Evolutionary conservation across 2,797 vertebrate genomes (phyloP).

Genomic region (Schizopygopsis pylzovi): DNA sequence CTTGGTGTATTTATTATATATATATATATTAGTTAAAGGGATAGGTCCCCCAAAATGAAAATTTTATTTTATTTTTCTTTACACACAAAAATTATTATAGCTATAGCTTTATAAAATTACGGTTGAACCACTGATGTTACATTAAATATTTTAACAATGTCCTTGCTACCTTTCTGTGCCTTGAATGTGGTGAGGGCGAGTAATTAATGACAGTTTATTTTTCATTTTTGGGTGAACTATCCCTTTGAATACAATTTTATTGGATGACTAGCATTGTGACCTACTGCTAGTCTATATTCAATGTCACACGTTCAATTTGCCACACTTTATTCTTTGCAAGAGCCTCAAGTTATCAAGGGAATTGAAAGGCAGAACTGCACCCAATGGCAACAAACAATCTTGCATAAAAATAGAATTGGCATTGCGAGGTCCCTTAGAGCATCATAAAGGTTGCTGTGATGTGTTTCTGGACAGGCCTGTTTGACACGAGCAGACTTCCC

Average conservation of each 20-base stretch:
- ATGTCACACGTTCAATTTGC: neutral
- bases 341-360: neutral
- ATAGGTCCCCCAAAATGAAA: too few relatives aligned
- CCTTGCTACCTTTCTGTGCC: too few relatives aligned
- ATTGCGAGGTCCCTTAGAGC: neutral
- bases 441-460: neutral
- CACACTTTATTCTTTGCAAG: neutral
- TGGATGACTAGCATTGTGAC: neutral
- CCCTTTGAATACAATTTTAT: neutral
- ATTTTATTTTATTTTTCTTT: too few relatives aligned
- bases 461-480: neutral
- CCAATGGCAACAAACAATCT: neutral
- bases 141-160: too few relatives aligned
- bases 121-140: too few relatives aligned
- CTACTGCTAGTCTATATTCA: neutral
- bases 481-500: slow-evolving; percentile 10
- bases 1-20: neutral
- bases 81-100: too few relatives aligned
- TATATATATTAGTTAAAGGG: neutral
- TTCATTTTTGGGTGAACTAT: too few relatives aligned
- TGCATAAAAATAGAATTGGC: slow-evolving; percentile 9
- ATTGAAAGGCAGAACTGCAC: neutral
- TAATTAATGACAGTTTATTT: neutral
- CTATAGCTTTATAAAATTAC: too few relatives aligned
- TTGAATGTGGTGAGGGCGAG: too few relatives aligned